Percentiles rank a stretch among this genome's conserved stretches.
phyloP scores from a whole-genome alignment of 2,797 vertebrate species.

The Sternarchorhynchus goeldii region DNA sequence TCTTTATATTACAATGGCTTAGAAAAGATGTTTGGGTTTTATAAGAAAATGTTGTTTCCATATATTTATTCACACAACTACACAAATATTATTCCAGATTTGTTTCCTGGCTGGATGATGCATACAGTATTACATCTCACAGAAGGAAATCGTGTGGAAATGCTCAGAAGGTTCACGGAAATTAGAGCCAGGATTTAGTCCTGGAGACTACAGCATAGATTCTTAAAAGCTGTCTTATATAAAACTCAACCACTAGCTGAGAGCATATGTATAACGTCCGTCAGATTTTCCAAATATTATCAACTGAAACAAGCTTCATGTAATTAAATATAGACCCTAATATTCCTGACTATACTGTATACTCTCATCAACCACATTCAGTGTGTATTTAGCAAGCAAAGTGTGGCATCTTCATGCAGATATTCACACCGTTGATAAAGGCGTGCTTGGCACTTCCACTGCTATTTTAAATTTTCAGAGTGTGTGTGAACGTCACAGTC shows the following conservation, averaged over 20 bases:
- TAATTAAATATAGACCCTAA: constrained; percentile 1
- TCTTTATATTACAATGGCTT: constrained; percentile 2
- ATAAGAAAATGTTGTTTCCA: no score
- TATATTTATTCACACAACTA: neutral
- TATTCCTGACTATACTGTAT: constrained; percentile 38
- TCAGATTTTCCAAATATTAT: constrained; percentile 3
- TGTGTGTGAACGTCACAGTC: constrained; percentile 2
- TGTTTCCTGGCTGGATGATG: neutral
- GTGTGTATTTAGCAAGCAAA: constrained; percentile 24
- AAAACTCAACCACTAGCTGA: constrained; percentile 26
- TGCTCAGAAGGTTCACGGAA: no score
- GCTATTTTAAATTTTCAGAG: neutral
- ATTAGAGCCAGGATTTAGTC: no score
- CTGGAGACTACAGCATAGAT: neutral
- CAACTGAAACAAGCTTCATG: neutral
- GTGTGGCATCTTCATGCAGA: neutral
- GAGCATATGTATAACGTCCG: neutral
- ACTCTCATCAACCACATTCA: neutral
- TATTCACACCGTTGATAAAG: neutral
- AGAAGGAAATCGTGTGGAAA: neutral
- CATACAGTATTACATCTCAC: neutral
- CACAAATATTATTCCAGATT: neutral
- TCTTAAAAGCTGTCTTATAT: neutral
- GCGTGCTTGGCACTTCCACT: constrained; percentile 18
- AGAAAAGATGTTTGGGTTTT: neutral